Evolutionary conservation across 2,797 vertebrate species (phyloP).

Genomic region (Acropternis orthonyx): DNA sequence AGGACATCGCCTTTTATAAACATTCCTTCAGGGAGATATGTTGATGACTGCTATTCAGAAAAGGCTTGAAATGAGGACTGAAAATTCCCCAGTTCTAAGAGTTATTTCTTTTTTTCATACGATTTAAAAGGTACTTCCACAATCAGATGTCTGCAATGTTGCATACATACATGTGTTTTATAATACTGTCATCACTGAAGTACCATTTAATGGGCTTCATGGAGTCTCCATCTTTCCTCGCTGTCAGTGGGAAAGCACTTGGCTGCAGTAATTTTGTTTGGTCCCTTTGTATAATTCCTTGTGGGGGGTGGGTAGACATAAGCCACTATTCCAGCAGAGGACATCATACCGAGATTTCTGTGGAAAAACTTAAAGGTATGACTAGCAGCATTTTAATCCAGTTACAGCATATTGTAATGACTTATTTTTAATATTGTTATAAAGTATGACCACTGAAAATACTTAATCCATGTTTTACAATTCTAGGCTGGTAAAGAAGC

Average conservation of each 20-base stretch:
- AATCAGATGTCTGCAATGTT: neutral
- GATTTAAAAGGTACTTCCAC: neutral
- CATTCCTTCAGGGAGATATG: neutral
- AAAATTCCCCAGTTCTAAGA: neutral
- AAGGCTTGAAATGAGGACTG: neutral
- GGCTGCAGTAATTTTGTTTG: neutral
- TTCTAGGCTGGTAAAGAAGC: neutral
- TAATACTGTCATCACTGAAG: neutral
- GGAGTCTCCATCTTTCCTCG: neutral
- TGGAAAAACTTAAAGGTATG: neutral
- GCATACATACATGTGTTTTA: neutral
- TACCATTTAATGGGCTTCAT: neutral
- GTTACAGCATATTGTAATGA: neutral
- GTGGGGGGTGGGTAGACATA: fast-evolving
- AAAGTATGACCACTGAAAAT: neutral
- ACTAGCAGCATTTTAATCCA: neutral
- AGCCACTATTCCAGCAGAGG: neutral
- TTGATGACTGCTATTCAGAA: neutral
- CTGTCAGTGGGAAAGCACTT: neutral
- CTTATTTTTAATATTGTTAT: neutral
- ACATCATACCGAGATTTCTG: neutral
- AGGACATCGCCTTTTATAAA: neutral
- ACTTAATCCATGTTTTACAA: neutral
- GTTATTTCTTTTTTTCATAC: neutral
- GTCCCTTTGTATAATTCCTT: neutral